phyloP scores from a whole-genome alignment of 2,888 invertebrate genomes.

The Tipula unca region DNA sequence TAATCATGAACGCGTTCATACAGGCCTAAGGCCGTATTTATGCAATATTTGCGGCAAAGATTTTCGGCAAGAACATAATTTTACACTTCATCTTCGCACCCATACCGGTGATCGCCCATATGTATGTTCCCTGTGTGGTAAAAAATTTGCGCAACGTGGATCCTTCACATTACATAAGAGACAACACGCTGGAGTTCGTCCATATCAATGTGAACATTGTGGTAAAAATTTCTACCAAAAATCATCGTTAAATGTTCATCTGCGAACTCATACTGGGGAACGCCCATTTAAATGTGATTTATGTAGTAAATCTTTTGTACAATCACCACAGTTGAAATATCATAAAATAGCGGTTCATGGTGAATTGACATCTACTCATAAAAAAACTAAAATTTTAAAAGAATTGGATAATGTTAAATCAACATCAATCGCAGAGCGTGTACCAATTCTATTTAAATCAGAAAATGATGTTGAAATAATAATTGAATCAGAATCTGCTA shows the following conservation, averaged over 20 bases:
- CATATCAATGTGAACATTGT: constrained; percentile 26
- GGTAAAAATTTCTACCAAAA: constrained; percentile 26
- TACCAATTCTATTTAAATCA: not conserved
- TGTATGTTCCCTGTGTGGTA: constrained; percentile 24
- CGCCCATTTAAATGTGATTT: constrained; percentile 25
- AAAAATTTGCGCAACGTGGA: constrained; percentile 25
- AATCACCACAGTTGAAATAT: constrained; percentile 26
- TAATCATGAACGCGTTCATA: constrained; percentile 26
- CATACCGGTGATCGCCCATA: constrained; percentile 25
- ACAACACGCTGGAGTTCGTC: constrained; percentile 24
- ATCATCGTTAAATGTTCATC: constrained; percentile 25
- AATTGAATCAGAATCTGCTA: too few relatives aligned
- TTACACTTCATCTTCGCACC: constrained; percentile 24
- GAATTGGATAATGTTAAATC: not conserved
- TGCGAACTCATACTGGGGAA: too few relatives aligned
- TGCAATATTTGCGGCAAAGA: constrained; percentile 26
- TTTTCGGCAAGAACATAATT: constrained; percentile 25
- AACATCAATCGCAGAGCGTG: not conserved
- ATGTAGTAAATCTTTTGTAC: constrained; percentile 24
- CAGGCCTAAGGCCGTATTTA: constrained; percentile 24
- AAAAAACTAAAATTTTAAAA: not conserved
- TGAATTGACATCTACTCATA: not conserved
- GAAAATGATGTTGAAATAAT: not conserved
- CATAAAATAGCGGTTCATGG: constrained; percentile 25
- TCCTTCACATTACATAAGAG: constrained; percentile 25